Conservation (phyloP, 2,797 vertebrate species). For the Crocidura indochinensis region DNA sequence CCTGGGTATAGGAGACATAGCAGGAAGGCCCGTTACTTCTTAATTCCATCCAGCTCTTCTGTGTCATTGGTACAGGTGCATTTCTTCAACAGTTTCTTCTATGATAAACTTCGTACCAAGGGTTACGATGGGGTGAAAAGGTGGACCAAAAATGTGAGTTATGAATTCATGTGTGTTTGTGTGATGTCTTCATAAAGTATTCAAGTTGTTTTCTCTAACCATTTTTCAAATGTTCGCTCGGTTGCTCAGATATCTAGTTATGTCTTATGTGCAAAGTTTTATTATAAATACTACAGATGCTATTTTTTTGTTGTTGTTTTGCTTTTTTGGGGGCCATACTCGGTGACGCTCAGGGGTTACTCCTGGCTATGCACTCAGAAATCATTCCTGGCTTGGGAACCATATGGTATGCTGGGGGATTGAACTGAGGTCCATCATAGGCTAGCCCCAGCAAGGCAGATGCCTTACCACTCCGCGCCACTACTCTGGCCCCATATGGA, state of each 20-base stretch:
- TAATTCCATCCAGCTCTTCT: conserved; percentile 57
- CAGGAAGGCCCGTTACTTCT: not conserved
- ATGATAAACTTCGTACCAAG: conserved; percentile 97
- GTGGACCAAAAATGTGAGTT: conserved; percentile 97
- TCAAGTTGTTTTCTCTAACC: conserved; percentile 33
- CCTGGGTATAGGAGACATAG: not conserved
- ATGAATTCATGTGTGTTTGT: conserved; percentile 31
- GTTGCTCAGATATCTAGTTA: conserved; percentile 40
- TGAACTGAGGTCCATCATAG: too few relatives aligned
- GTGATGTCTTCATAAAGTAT: not conserved
- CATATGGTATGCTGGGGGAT: too few relatives aligned
- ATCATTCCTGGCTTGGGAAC: too few relatives aligned
- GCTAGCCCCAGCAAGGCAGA: too few relatives aligned
- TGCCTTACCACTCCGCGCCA: too few relatives aligned
- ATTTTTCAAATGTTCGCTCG: not conserved
- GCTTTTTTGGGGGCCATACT: too few relatives aligned
- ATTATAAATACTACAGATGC: not conserved
- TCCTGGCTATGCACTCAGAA: too few relatives aligned
- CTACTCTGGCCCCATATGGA: too few relatives aligned
- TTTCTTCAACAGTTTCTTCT: conserved; percentile 98
- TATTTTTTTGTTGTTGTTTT: too few relatives aligned
- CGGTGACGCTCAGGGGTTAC: too few relatives aligned
- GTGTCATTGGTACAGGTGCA: conserved; percentile 92
- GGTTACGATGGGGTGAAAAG: conserved; percentile 97
- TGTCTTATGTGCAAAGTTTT: not conserved